These are phyloP conservation scores for Drosophila pallidifrons DNA, from an alignment of 1,140 invertebrate genomes.

Conservation along the genomic window DNA sequence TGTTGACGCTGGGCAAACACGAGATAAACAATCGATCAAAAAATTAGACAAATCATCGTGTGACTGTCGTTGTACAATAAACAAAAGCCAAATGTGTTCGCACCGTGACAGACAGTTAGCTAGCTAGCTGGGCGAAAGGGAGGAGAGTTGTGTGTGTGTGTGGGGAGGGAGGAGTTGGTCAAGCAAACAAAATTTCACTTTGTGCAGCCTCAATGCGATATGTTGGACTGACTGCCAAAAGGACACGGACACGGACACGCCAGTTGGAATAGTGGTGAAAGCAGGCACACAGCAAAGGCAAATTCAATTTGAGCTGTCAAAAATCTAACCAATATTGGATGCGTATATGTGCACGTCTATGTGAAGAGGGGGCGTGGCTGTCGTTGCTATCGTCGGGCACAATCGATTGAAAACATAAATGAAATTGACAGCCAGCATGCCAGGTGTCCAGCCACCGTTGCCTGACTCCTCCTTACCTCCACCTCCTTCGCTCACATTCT, in stretches of 20 bases:
- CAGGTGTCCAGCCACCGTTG: slow-evolving; percentile 57
- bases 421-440: slow-evolving; percentile 78
- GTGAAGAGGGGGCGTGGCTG: slow-evolving; percentile 39
- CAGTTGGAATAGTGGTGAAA: too few relatives aligned
- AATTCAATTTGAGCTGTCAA: slow-evolving; percentile 82
- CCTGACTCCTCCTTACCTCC: slow-evolving; percentile 5
- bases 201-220: slow-evolving; percentile 32
- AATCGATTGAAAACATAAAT: slow-evolving; percentile 83
- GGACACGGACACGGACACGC: slow-evolving; percentile 17
- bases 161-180: slow-evolving; percentile 42
- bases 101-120: slow-evolving; percentile 43
- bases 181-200: slow-evolving; percentile 76
- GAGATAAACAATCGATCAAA: slow-evolving; percentile 76
- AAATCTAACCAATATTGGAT: slow-evolving; percentile 83
- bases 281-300: slow-evolving; percentile 59
- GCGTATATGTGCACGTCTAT: slow-evolving; percentile 44
- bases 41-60: slow-evolving; percentile 72
- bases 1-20: slow-evolving; percentile 39
- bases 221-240: slow-evolving; percentile 49
- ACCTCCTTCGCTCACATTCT: slow-evolving; percentile 31
- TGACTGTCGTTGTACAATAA: slow-evolving; percentile 59
- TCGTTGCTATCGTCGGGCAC: slow-evolving; percentile 50
- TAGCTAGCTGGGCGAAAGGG: not conserved
- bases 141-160: not conserved
- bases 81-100: slow-evolving; percentile 79